Base-by-base conservation (phyloP, 2,888 invertebrate species). In the Dolichomitus sp. region DNA sequence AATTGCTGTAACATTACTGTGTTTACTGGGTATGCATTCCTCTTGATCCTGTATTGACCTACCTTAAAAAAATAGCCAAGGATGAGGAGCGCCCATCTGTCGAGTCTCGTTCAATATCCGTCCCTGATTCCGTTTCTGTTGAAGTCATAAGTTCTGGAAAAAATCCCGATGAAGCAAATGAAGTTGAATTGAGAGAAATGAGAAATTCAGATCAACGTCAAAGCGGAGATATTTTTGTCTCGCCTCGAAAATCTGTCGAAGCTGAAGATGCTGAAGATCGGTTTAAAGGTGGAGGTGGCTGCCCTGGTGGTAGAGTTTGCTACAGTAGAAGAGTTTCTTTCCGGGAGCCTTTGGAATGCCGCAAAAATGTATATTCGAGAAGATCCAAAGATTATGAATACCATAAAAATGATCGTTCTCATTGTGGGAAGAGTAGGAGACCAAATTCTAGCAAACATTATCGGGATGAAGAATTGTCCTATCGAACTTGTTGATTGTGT, bases 321-420 rank as follows among this genome's bases (percentile, higher is more conserved):
- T 74, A 45, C 4, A 57, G 54, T 63, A 74, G 78, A 40, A 57
- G 78, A 40, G 78, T 82, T 42, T 82, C 81, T 9, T 82, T 82
- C 23, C 48, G 81, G 40, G 74, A 82, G 42, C 73, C 81, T 12
- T 23, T 59, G 37, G 57, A 57, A 42, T 33, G 45, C 42, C n/a
- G 54, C 11, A 69, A 50, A 78, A 74, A 63, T n/a, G 27, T 40
- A 48, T n/a, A 50, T n/a, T 17, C 69, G 11, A 19, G 17, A 40
- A 42, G n/a, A 48, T 54, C 14, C 0, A 40, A 45, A 54, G 52
- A 69, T 61, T 61, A 23, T 9, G 50, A 23, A 23, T 23, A 19
- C 37, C 17, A n/a, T 30, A 33, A 74, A 63, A 68, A 45, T 63
- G 3, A 65, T 78, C 45, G 27, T 57, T 61, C 63, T 12, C 17